Conservation (phyloP, 1,140 invertebrate genomes). For the Potamilus streckersoni region DNA sequence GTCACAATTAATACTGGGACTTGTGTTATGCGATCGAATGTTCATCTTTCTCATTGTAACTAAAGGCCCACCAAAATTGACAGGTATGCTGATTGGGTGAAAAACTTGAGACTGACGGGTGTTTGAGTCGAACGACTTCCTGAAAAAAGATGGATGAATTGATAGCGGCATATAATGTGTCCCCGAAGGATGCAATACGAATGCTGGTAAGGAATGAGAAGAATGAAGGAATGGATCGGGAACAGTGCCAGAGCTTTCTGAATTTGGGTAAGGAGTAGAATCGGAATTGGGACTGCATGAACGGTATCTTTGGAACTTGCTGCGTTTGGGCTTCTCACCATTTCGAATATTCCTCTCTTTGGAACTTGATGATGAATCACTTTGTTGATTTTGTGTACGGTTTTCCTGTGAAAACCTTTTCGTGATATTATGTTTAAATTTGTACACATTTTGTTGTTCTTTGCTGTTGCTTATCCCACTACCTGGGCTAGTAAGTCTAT, state of each 20-base stretch:
- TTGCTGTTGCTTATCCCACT: no score
- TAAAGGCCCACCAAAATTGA: slow-evolving; percentile 53
- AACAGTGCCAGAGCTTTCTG: slow-evolving; percentile 38
- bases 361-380: slow-evolving; percentile 42
- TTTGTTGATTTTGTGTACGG: slow-evolving; percentile 21
- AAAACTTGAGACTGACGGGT: slow-evolving; percentile 74
- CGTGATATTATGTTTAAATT: slow-evolving; percentile 96
- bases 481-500: no score
- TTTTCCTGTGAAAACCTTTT: slow-evolving; percentile 78
- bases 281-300: slow-evolving; percentile 40
- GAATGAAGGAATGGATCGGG: not conserved
- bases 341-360: slow-evolving; percentile 38
- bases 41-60: slow-evolving; percentile 37
- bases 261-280: slow-evolving; percentile 62
- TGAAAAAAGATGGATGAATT: slow-evolving; percentile 81
- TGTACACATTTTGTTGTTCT: slow-evolving; percentile 74
- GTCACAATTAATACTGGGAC: not conserved
- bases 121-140: slow-evolving; percentile 74
- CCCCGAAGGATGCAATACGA: slow-evolving; percentile 85
- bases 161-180: slow-evolving; percentile 92
- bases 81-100: slow-evolving; percentile 79
- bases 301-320: slow-evolving; percentile 21
- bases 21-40: not conserved
- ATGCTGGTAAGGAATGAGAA: slow-evolving; percentile 74
- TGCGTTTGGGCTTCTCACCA: slow-evolving; percentile 33